Evolutionary conservation across 64 coral and sea anemone species (phyloP).

Genomic region (Orbicella faveolata): DNA sequence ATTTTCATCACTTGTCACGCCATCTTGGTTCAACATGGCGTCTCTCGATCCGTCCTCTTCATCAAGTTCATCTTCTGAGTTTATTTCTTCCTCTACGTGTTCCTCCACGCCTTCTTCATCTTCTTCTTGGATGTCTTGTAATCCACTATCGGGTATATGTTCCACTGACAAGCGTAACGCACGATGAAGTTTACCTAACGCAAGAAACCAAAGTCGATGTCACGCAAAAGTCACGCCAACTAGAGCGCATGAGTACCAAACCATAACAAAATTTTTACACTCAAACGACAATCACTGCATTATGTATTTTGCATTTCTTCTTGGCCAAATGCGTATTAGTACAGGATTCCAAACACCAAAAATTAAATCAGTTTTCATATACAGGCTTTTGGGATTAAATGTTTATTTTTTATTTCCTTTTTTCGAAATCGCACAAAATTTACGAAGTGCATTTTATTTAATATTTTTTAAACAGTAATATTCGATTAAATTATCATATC

Average conservation of each 20-base stretch:
- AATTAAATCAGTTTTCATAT: too few species aligned
- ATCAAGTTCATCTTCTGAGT: slow-evolving; percentile 48
- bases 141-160: slow-evolving; percentile 77
- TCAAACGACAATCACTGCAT: too few species aligned
- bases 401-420: too few species aligned
- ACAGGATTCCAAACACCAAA: too few species aligned
- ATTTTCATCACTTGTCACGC: slow-evolving; percentile 78
- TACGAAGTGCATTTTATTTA: too few species aligned
- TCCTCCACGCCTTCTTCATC: slow-evolving; percentile 61
- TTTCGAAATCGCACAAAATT: too few species aligned
- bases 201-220: neutral
- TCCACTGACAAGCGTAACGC: slow-evolving; percentile 82
- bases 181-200: slow-evolving; percentile 83
- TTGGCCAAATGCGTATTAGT: too few species aligned
- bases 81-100: slow-evolving; percentile 15
- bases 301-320: too few species aligned
- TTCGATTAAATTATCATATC: too few species aligned
- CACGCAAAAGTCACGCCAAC: neutral
- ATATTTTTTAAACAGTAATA: too few species aligned
- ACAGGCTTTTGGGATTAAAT: too few species aligned
- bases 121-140: slow-evolving; percentile 81
- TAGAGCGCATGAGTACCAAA: neutral
- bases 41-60: slow-evolving; percentile 34
- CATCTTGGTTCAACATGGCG: slow-evolving; percentile 49
- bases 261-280: neutral